Conservation (phyloP, 2,113 vertebrate species). For the Cathartes aura region DNA sequence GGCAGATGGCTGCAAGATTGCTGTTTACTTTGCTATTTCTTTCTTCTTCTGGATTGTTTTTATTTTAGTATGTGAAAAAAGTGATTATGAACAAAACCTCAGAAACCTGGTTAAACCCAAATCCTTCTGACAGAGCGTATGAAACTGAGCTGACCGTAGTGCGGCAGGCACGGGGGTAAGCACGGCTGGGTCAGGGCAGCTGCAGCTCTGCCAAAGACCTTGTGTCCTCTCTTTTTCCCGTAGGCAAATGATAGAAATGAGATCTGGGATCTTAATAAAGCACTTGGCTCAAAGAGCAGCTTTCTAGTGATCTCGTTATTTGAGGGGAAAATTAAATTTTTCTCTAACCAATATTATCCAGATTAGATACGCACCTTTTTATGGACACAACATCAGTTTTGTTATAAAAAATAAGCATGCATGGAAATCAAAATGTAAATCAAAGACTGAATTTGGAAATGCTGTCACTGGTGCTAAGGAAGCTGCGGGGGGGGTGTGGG, state of each 20-base stretch:
- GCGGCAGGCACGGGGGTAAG: fast-evolving
- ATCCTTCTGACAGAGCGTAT: neutral
- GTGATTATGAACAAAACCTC: neutral
- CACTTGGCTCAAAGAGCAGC: neutral
- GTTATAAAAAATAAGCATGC: neutral
- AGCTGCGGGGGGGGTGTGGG: neutral
- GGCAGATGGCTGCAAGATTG: neutral
- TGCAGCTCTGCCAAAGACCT: neutral
- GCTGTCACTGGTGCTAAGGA: neutral
- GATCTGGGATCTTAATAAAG: neutral
- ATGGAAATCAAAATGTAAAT: neutral
- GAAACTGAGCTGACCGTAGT: neutral
- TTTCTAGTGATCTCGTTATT: neutral
- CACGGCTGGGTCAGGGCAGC: neutral
- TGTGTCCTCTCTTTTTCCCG: neutral
- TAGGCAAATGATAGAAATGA: neutral
- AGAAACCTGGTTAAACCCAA: neutral
- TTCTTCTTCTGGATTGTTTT: neutral
- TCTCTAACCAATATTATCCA: neutral
- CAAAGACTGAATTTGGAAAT: neutral
- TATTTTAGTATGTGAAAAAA: neutral
- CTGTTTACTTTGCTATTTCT: neutral
- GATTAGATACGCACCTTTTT: neutral
- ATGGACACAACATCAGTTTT: neutral
- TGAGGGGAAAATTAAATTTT: neutral